These are phyloP conservation scores for Elegia similella DNA, from an alignment of 2,888 invertebrate species.

Conservation along the genomic window DNA sequence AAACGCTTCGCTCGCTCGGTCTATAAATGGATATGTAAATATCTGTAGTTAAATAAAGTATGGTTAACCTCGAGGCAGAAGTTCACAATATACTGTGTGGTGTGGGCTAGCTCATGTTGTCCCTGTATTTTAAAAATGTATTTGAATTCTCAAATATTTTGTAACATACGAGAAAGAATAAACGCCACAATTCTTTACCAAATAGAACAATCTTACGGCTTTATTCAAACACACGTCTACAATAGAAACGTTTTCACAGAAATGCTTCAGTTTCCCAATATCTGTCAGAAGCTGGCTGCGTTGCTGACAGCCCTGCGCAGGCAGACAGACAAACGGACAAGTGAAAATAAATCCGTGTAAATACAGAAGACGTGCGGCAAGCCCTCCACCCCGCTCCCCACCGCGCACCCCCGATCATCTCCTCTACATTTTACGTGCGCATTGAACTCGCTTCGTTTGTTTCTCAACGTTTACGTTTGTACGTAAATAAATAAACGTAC, in stretches of 20 bases:
- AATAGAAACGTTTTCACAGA: neutral
- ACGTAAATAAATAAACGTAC: conserved; percentile 5
- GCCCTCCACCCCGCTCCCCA: neutral
- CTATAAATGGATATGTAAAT: too few species aligned
- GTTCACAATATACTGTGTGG: too few species aligned
- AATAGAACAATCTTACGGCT: neutral
- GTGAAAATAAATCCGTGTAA: conserved; percentile 14
- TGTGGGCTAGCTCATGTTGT: too few species aligned
- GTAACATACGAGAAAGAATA: too few species aligned
- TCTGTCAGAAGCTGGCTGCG: conserved; percentile 6
- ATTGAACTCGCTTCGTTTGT: conserved; percentile 10
- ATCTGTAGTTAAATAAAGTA: too few species aligned
- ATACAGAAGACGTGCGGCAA: conserved; percentile 4
- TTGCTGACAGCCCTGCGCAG: neutral
- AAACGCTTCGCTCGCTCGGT: too few species aligned
- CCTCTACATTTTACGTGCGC: conserved; percentile 10
- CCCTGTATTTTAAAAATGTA: too few species aligned
- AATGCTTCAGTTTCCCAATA: neutral
- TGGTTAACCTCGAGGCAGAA: too few species aligned
- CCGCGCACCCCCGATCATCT: neutral
- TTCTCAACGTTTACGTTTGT: conserved; percentile 4
- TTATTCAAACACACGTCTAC: neutral
- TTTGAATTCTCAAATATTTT: too few species aligned
- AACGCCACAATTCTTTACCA: neutral
- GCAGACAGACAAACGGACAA: conserved; percentile 10